phyloP scores from a whole-genome alignment of 1,140 invertebrate species.

The Brachionus angularis region DNA sequence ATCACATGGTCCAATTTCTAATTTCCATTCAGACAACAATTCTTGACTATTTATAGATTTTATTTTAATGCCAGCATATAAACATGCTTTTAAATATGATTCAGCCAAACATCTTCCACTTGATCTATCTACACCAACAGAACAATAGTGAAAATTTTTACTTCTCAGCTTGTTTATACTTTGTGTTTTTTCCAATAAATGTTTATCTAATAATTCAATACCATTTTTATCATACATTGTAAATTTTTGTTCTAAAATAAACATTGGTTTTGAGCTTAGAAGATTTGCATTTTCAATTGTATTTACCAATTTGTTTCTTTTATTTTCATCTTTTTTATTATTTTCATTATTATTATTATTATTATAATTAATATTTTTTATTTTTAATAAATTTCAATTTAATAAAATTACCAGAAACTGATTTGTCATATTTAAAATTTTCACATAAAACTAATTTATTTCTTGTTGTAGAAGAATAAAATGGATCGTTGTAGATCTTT shows the following conservation, averaged over 20 bases:
- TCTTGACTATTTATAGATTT: conserved; percentile 88
- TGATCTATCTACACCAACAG: conserved; percentile 79
- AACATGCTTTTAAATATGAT: conserved; percentile 66
- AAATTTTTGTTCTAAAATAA: conserved; percentile 89
- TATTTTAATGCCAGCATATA: conserved; percentile 83
- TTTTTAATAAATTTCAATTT: neutral
- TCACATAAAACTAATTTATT: conserved; percentile 86
- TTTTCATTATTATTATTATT: neutral
- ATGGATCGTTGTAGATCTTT: conserved; percentile 84
- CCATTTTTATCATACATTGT: conserved; percentile 77
- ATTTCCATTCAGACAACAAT: conserved; percentile 72
- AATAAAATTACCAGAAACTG: conserved; percentile 56
- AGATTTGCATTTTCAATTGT: conserved; percentile 65
- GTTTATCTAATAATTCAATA: neutral
- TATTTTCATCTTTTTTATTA: conserved; percentile 74
- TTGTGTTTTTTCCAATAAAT: neutral
- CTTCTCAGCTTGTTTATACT: no score
- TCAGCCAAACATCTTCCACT: conserved; percentile 83
- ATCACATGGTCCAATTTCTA: conserved; percentile 66
- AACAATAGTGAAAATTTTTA: conserved; percentile 78
- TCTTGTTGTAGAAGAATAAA: conserved; percentile 66
- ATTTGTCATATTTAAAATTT: conserved; percentile 69
- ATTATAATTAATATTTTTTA: no score
- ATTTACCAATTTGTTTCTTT: conserved; percentile 70
- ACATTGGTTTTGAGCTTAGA: conserved; percentile 73